Percentiles rank a stretch among this genome's conserved stretches.
These are phyloP conservation scores for Cochlearius cochlearius DNA, from an alignment of 2,113 vertebrate genomes.

Conservation along the genomic window DNA sequence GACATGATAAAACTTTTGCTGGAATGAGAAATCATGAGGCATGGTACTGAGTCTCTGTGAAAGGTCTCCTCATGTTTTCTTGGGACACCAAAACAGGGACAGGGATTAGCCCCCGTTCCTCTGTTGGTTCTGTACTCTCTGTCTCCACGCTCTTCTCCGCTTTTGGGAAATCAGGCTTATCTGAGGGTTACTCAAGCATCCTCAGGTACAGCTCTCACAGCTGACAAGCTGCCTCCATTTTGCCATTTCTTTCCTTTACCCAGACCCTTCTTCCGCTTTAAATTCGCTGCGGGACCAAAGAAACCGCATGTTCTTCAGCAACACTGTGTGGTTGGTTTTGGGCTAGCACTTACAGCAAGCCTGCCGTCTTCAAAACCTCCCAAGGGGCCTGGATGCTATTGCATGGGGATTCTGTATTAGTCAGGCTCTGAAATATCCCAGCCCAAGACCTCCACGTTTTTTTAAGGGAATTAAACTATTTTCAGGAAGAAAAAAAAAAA, in stretches of 20 bases:
- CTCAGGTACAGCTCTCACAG: background rate
- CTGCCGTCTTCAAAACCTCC: background rate
- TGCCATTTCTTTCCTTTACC: background rate
- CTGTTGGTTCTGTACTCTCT: background rate
- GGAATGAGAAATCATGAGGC: background rate
- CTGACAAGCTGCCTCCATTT: background rate
- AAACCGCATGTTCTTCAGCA: background rate
- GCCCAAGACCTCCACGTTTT: fast-evolving
- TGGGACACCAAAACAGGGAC: background rate
- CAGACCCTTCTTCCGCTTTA: background rate
- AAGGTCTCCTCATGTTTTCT: background rate
- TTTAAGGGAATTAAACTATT: background rate
- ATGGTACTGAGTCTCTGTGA: background rate
- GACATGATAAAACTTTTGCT: background rate
- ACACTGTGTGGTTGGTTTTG: background rate
- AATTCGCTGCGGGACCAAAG: background rate
- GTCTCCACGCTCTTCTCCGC: background rate
- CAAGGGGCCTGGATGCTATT: background rate
- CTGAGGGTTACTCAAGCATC: background rate
- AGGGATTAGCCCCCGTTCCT: background rate
- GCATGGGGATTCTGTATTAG: background rate
- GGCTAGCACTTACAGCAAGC: background rate
- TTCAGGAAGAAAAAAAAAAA: background rate
- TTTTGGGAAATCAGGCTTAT: background rate
- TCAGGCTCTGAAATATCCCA: background rate